Base-by-base conservation (phyloP, 2,797 vertebrate genomes). In the Sebastes matsubarae region DNA sequence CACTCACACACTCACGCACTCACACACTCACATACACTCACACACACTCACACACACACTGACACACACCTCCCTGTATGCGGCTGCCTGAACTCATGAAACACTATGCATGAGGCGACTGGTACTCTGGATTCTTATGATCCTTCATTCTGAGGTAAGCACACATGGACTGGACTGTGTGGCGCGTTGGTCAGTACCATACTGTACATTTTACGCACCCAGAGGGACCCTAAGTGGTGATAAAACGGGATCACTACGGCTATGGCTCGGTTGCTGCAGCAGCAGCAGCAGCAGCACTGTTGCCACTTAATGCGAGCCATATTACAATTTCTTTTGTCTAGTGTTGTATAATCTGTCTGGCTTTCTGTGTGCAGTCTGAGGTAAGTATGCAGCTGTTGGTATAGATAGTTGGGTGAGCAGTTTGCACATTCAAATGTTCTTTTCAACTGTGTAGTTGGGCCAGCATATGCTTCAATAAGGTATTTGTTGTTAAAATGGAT, bases 81-180 rank as follows among this genome's bases (percentile, higher is more conserved):
- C 84, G 24, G 86, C 83, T 77, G 75, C 69, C 78, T 85, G 82
- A 79, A 81, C 73, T 68, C 84, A 60, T 77, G 84, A 81, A 81
- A 88, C 67, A 61, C 68, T 68, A 87, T 85, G 89, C 93, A 89
- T 79, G 86, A 84, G 81, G 83, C 46, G 57, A 71, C 87, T 77
- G 68, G 50, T 80, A 46, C 84, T 81, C 80, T 79, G 89, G 90
- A 89, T 59, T 88, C 84, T 69, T 78, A 36, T 88, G 87, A 87
- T 67, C 76, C 52, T 84, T 85, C 79, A 61, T 82, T 78, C 71
- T 93, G 89, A 95, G 95, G 95, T 95, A 92, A 93, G 95, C 80
- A 36, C 65, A 79, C 83, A 66, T 22, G 65, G 76, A 57, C 77
- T 67, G 79, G 87, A 80, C 87, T 60, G 73, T 63, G 74, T 73